phyloP scores from a whole-genome alignment of 2,113 vertebrate genomes.

The Corvus moneduloides region DNA sequence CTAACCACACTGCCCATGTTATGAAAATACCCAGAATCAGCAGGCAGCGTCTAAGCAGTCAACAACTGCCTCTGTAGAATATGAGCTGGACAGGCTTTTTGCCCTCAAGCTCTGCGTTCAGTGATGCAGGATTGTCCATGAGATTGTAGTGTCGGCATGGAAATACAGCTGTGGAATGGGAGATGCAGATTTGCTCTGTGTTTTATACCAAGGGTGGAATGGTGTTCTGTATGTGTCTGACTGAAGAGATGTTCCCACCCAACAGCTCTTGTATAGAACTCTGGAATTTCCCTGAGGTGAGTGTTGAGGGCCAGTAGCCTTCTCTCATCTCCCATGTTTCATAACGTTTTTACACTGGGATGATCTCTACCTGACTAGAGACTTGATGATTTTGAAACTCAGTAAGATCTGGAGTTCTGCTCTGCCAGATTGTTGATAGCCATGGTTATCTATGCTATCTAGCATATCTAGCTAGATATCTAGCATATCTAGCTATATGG shows the following conservation, averaged over 20 bases:
- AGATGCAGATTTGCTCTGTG: neutral
- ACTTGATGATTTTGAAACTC: neutral
- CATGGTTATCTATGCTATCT: no score
- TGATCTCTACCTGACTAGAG: neutral
- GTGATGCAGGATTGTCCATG: neutral
- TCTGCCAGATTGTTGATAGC: neutral
- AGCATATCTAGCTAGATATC: no score
- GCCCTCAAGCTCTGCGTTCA: neutral
- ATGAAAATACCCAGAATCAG: neutral
- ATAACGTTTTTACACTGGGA: rapidly evolving
- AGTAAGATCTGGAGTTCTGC: neutral
- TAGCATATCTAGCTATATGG: no score
- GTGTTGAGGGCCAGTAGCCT: neutral
- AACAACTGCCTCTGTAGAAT: neutral
- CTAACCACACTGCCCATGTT: neutral
- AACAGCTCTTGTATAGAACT: neutral
- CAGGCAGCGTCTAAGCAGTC: neutral
- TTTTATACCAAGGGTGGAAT: neutral
- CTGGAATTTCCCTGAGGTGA: neutral
- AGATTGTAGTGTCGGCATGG: neutral
- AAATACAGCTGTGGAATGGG: neutral
- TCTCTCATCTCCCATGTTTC: neutral
- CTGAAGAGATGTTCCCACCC: neutral
- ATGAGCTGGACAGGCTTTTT: neutral
- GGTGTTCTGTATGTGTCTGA: neutral